Evolutionary conservation across 2,888 invertebrate species (phyloP), one percentile per base, ranked within the genome.

Genomic region (Tillus elongatus): DNA sequence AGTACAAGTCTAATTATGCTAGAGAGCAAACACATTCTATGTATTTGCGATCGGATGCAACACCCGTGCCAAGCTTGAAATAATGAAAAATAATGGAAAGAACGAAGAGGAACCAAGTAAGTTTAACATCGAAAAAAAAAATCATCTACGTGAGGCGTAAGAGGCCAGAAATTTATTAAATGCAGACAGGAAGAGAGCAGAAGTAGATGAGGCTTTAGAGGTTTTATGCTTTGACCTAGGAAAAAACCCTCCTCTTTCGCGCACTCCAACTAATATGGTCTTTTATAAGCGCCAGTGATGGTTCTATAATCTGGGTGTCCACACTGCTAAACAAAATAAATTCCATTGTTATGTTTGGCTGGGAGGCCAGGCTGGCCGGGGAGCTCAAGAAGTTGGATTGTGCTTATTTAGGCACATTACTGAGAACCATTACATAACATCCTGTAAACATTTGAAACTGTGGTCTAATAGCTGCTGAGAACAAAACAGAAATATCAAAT

Each of bases 281-380:
- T 50, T 44, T 35, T 53, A 53, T 37, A 52, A 52, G 36, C 27
- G 53, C 10, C 50, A 49, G 31, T 35, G 52, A 12, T 50, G 50
- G 42, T 28, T 49, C 4, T 53, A 51, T 31, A 51, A 50, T 36
- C 35, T 28, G 8, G 48, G 48, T 3, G 36, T 54, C 12, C 46
- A 48, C 16, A 29, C 34, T 24, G 45, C 43, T n/a, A 42, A 44
- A 12, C 10, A 10, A 38, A 16, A 36, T 33, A 10, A 30, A 36
- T 27, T 35, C 9, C 28, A 11, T n/a, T 33, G 38, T 40, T 45
- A 44, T 37, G 13, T 36, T 8, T 52, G 52, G 49, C 38, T 42
- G 12, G 53, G 50, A 38, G 39, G 48, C 14, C 28, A 24, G 12
- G 52, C 50, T 12, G 46, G 50, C 3, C 36, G 52, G 13, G 49